phyloP scores from a whole-genome alignment of 1,140 invertebrate species.

The Pogonomyrmex californicus region DNA sequence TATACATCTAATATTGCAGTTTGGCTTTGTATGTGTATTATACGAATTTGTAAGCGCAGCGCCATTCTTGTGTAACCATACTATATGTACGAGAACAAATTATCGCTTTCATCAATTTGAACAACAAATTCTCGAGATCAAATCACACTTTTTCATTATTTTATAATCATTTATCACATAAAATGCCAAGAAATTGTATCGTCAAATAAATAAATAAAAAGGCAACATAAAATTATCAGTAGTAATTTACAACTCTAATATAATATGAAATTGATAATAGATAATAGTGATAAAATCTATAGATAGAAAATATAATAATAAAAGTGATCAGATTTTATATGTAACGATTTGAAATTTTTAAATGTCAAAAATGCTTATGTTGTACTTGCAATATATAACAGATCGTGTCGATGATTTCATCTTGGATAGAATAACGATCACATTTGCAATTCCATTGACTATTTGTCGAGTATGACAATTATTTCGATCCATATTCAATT shows the following conservation, averaged over 20 bases:
- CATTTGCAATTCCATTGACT: slow-evolving; percentile 45
- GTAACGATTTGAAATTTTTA: not conserved
- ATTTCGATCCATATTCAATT: slow-evolving; percentile 19
- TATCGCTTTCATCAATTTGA: slow-evolving; percentile 5
- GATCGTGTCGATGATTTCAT: slow-evolving; percentile 17
- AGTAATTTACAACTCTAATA: not conserved
- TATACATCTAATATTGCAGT: slow-evolving; percentile 85
- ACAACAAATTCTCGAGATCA: slow-evolving; percentile 8
- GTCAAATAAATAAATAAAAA: not conserved
- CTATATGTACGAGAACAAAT: slow-evolving; percentile 30
- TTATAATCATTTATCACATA: not conserved
- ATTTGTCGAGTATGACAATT: slow-evolving; percentile 26
- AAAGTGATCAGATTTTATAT: not conserved
- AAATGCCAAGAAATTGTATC: not conserved
- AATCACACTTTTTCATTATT: slow-evolving; percentile 6
- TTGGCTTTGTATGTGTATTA: slow-evolving; percentile 73
- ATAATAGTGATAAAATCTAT: not conserved
- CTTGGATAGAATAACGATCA: slow-evolving; percentile 26
- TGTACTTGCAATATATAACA: slow-evolving; percentile 20
- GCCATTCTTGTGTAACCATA: slow-evolving; percentile 66
- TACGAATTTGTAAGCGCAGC: slow-evolving; percentile 63
- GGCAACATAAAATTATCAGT: slow-evolving; percentile 3
- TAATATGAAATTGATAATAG: not conserved
- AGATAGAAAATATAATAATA: not conserved
- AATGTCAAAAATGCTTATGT: not conserved